phyloP scores from a whole-genome alignment of 1,140 invertebrate genomes.

The Agraylea sexmaculata region DNA sequence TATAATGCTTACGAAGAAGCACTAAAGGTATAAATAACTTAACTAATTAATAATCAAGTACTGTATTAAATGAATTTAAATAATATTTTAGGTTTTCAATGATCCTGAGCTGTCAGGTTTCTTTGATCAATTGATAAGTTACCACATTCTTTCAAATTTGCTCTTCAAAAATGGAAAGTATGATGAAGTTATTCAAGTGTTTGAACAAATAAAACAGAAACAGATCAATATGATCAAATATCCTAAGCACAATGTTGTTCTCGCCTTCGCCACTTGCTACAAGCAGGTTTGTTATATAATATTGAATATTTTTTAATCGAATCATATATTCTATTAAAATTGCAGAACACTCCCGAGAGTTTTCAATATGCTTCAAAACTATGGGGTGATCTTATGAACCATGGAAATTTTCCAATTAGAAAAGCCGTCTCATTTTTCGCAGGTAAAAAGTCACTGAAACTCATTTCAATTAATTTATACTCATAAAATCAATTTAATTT shows the following conservation, averaged over 20 bases:
- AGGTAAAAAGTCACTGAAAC: slow-evolving; percentile 23
- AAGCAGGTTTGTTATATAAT: slow-evolving; percentile 49
- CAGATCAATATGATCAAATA: slow-evolving; percentile 47
- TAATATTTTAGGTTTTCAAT: slow-evolving; percentile 47
- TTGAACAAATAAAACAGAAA: slow-evolving; percentile 45
- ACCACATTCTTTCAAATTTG: slow-evolving; percentile 59
- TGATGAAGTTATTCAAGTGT: slow-evolving; percentile 51
- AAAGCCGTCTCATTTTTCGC: slow-evolving; percentile 50
- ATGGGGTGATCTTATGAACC: slow-evolving; percentile 43
- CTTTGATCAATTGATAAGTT: slow-evolving; percentile 60
- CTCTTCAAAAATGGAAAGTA: slow-evolving; percentile 59
- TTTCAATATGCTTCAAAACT: slow-evolving; percentile 50
- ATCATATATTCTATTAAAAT: slow-evolving; percentile 20
- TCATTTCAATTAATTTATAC: slow-evolving; percentile 7
- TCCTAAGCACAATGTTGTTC: slow-evolving; percentile 52
- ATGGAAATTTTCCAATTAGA: slow-evolving; percentile 43
- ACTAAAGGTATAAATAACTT: slow-evolving; percentile 39
- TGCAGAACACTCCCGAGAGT: slow-evolving; percentile 59
- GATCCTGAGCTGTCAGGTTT: slow-evolving; percentile 46
- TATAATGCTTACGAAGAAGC: slow-evolving; percentile 58
- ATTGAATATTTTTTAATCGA: background rate
- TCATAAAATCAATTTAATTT: slow-evolving; percentile 37
- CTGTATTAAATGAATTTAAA: slow-evolving; percentile 1
- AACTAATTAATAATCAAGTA: slow-evolving; percentile 1
- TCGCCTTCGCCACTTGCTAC: slow-evolving; percentile 59